Evolutionary conservation across 64 coral and sea anemone species (phyloP).

Genomic region (Montipora sp.): DNA sequence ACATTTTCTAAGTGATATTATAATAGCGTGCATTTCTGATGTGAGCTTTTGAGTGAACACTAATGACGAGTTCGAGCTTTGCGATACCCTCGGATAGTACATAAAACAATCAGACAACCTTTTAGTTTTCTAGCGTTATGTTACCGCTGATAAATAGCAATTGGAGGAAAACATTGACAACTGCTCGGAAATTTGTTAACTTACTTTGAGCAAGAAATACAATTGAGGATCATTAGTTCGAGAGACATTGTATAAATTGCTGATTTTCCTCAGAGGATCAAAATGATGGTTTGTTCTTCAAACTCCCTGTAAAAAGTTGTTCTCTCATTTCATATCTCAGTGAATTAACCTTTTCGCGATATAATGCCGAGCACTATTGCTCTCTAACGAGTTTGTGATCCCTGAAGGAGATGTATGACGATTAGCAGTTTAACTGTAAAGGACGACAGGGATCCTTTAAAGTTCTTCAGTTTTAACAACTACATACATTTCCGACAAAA

Average conservation of each 20-base stretch:
- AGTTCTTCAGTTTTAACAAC: neutral
- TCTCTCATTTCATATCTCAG: neutral
- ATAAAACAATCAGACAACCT: too few relatives aligned
- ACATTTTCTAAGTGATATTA: neutral
- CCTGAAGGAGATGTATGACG: neutral
- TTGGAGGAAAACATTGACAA: constrained; percentile 3
- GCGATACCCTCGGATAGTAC: too few relatives aligned
- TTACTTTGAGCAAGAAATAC: neutral
- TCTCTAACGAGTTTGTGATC: neutral
- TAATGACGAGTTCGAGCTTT: too few relatives aligned
- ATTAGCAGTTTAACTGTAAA: neutral
- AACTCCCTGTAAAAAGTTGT: neutral
- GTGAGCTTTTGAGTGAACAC: too few relatives aligned
- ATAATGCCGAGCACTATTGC: neutral
- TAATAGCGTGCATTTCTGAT: neutral
- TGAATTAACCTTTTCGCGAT: neutral
- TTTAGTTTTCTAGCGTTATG: too few relatives aligned
- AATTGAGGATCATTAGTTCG: neutral
- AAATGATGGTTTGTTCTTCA: neutral
- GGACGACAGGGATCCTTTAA: neutral
- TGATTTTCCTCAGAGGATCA: constrained; percentile 7
- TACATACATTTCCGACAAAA: neutral
- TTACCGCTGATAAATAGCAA: neutral
- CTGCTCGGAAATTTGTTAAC: neutral
- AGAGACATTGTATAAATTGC: neutral